These are phyloP conservation scores for Pelmatolapia mariae DNA, from an alignment of 2,113 vertebrate species.

Conservation along the genomic window DNA sequence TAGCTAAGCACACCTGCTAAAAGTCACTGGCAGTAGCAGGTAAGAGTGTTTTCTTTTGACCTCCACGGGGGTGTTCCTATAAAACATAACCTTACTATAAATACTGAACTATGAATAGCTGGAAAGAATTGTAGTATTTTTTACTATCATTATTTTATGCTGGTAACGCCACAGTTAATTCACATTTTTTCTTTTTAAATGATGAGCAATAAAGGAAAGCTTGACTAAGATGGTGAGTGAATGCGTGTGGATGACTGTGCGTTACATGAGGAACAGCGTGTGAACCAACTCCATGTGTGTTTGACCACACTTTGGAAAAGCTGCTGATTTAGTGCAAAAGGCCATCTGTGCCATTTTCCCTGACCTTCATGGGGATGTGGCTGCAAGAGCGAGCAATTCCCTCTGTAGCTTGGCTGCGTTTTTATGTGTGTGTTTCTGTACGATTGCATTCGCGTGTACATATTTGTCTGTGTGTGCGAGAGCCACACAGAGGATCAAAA, in stretches of 20 bases:
- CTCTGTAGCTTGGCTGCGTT: not conserved
- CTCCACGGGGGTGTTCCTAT: not conserved
- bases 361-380: conserved; percentile 64
- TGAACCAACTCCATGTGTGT: conserved; percentile 45
- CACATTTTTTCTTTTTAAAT: not conserved
- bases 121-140: not conserved
- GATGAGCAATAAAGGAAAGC: not conserved
- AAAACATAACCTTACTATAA: not conserved
- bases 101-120: not conserved
- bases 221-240: not conserved
- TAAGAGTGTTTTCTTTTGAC: not conserved
- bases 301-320: conserved; percentile 57
- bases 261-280: conserved; percentile 13
- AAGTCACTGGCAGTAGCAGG: not conserved
- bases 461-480: not conserved
- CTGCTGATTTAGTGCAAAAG: conserved; percentile 69
- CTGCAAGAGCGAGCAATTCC: conserved; percentile 40
- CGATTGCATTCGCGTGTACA: not conserved
- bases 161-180: not conserved
- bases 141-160: not conserved
- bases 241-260: not conserved
- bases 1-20: not conserved
- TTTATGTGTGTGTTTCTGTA: not conserved
- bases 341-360: conserved; percentile 60
- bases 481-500: not conserved